Percentiles rank a stretch among this genome's conserved stretches.
These are phyloP conservation scores for Cenopis cana DNA, from an alignment of 2,888 invertebrate species.

Conservation along the genomic window DNA sequence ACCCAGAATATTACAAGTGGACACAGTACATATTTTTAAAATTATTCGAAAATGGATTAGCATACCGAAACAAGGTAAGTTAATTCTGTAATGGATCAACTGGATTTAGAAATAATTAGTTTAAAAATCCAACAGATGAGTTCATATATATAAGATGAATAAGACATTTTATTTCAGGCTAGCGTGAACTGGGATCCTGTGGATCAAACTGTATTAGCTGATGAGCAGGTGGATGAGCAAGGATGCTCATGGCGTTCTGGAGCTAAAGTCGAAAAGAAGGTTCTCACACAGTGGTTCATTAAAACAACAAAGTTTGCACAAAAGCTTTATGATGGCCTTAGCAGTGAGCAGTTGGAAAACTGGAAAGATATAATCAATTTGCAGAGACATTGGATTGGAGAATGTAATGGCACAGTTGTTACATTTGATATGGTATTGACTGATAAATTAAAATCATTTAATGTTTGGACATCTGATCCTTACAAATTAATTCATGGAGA, in stretches of 20 bases:
- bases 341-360: slow-evolving; percentile 88
- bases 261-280: slow-evolving; percentile 94
- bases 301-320: slow-evolving; percentile 94
- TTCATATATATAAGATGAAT: background rate
- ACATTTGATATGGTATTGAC: slow-evolving; percentile 84
- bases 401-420: slow-evolving; percentile 91
- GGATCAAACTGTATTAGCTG: slow-evolving; percentile 98
- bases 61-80: slow-evolving; percentile 92
- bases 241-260: slow-evolving; percentile 98
- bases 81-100: background rate
- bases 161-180: slow-evolving; percentile 81
- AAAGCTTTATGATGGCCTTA: slow-evolving; percentile 88
- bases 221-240: slow-evolving; percentile 97
- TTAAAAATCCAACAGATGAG: too few relatives aligned
- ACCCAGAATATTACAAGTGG: slow-evolving; percentile 96
- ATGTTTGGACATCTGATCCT: slow-evolving; percentile 90
- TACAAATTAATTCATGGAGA: slow-evolving; percentile 89
- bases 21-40: slow-evolving; percentile 97
- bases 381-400: slow-evolving; percentile 96
- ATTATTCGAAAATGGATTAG: slow-evolving; percentile 92
- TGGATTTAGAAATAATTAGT: background rate
- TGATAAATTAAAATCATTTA: slow-evolving; percentile 65
- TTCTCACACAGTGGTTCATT: slow-evolving; percentile 97
- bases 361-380: slow-evolving; percentile 94
- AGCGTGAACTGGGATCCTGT: slow-evolving; percentile 99